These are phyloP conservation scores for Trachelus troglodyta DNA, from an alignment of 2,888 invertebrate species.

Conservation along the genomic window DNA sequence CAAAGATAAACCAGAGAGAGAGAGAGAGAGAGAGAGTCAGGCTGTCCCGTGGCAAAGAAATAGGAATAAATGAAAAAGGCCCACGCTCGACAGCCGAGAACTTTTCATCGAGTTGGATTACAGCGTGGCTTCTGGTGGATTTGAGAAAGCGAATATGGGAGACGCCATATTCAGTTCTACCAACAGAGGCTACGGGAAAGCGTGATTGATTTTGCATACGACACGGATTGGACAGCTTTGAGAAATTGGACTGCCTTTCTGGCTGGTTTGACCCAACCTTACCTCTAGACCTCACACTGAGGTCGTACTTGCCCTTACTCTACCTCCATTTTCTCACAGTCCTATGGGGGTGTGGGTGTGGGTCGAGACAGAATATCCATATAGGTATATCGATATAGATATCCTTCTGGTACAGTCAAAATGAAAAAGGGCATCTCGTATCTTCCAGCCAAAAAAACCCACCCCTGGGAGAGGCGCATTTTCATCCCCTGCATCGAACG, in stretches of 20 bases:
- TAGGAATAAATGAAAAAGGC: background rate
- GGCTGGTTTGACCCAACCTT: constrained; percentile 39
- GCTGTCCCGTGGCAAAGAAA: too few species aligned
- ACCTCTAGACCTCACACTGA: constrained; percentile 17
- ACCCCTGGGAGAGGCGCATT: too few species aligned
- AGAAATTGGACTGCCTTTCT: constrained; percentile 65
- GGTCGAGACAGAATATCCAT: too few species aligned
- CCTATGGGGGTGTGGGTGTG: too few species aligned
- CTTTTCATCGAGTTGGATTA: constrained; percentile 20
- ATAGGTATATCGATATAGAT: too few species aligned
- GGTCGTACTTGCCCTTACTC: constrained; percentile 23
- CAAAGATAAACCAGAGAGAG: constrained; percentile 21
- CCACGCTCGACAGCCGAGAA: constrained; percentile 1
- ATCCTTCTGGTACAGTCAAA: too few species aligned
- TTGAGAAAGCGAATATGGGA: constrained; percentile 38
- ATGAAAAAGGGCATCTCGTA: too few species aligned
- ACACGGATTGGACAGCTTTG: constrained; percentile 67
- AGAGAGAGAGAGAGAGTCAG: constrained; percentile 18
- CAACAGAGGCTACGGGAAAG: constrained; percentile 23
- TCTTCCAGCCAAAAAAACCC: too few species aligned
- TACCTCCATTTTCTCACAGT: constrained; percentile 42
- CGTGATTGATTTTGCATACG: constrained; percentile 67
- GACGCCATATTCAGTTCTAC: background rate
- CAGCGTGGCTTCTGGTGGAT: constrained; percentile 46
- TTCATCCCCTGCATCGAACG: too few species aligned